phyloP scores from a whole-genome alignment of 2,888 invertebrate genomes.

The Notodonta ziczac region DNA sequence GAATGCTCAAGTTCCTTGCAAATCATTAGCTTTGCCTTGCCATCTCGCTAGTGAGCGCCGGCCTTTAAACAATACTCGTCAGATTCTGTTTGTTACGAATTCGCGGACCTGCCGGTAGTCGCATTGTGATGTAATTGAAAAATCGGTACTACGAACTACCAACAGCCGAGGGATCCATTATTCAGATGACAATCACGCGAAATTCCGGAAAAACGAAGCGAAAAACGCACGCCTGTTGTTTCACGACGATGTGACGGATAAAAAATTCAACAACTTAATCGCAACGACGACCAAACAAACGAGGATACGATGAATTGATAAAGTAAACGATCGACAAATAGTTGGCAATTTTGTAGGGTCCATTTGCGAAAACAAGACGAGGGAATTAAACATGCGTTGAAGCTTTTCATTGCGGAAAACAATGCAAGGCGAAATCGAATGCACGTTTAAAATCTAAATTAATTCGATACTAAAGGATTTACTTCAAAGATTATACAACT shows the following conservation, averaged over 20 bases:
- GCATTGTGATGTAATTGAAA: conserved; percentile 81
- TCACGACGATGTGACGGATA: conserved; percentile 67
- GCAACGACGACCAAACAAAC: conserved; percentile 68
- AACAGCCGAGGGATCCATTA: conserved; percentile 63
- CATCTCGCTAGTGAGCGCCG: too few species aligned
- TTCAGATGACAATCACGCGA: conserved; percentile 79
- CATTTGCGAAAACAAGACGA: conserved; percentile 42
- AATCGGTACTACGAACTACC: conserved; percentile 72
- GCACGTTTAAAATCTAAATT: neutral
- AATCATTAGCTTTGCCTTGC: too few species aligned
- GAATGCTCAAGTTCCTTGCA: too few species aligned
- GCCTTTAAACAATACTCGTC: conserved; percentile 15
- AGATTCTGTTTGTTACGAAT: conserved; percentile 25
- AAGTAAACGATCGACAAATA: conserved; percentile 63
- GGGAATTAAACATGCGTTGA: conserved; percentile 15
- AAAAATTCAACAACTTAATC: conserved; percentile 80
- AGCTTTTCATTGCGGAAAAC: conserved; percentile 7
- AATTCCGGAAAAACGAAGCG: conserved; percentile 76
- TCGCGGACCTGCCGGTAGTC: conserved; percentile 37
- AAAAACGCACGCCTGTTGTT: conserved; percentile 75
- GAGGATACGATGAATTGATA: conserved; percentile 56
- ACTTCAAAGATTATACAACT: too few species aligned
- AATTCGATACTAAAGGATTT: too few species aligned
- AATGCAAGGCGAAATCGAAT: neutral
- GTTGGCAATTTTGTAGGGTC: conserved; percentile 62